These are phyloP conservation scores for Doryteuthis pealeii DNA, from an alignment of 1,140 invertebrate genomes.

Conservation along the genomic window DNA sequence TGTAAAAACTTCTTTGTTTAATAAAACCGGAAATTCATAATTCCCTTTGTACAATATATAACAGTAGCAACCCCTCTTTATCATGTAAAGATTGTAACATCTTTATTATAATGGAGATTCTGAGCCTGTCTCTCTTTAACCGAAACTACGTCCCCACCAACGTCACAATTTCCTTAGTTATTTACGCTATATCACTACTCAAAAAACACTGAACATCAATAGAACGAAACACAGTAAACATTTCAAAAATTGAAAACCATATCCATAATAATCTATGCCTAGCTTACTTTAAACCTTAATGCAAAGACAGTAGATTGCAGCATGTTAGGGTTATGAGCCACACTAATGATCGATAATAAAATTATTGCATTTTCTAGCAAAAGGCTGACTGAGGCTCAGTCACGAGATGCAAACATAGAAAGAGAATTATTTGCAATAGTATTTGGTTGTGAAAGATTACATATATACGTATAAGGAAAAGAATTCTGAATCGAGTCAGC, in stretches of 20 bases:
- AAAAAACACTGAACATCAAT: neutral
- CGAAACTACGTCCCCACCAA: too few relatives aligned
- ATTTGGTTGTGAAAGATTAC: constrained; percentile 63
- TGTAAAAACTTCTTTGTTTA: too few relatives aligned
- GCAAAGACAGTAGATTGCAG: constrained; percentile 27
- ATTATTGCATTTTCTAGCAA: constrained; percentile 60
- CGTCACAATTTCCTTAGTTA: too few relatives aligned
- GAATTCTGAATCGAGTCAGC: constrained; percentile 24
- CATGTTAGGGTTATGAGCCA: constrained; percentile 55
- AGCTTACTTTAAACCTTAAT: constrained; percentile 21
- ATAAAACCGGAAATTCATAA: too few relatives aligned
- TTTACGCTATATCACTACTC: too few relatives aligned
- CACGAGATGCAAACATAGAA: constrained; percentile 61
- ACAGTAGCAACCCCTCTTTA: too few relatives aligned
- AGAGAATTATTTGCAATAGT: constrained; percentile 63
- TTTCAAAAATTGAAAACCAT: constrained; percentile 20
- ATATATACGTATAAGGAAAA: constrained; percentile 53
- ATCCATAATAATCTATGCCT: constrained; percentile 18
- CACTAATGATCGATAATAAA: constrained; percentile 58
- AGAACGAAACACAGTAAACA: neutral
- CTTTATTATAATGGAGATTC: too few relatives aligned
- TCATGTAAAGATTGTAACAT: too few relatives aligned
- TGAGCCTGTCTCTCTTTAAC: too few relatives aligned
- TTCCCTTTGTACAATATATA: too few relatives aligned
- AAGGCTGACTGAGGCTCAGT: constrained; percentile 54